phyloP scores from a whole-genome alignment of 2,888 invertebrate species.

The Drosophila vallismaia region DNA sequence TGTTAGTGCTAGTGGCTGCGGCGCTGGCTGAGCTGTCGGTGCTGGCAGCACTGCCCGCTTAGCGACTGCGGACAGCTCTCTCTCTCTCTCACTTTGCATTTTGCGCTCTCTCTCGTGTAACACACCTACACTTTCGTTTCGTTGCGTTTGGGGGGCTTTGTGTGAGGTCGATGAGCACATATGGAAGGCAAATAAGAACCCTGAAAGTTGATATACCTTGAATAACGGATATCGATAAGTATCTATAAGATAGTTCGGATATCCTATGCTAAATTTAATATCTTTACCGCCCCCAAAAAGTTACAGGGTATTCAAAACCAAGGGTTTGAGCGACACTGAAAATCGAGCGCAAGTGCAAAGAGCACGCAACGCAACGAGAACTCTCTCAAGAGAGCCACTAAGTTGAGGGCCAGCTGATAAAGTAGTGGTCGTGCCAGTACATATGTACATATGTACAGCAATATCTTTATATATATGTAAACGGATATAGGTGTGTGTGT shows the following conservation, averaged over 20 bases:
- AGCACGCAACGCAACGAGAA: conserved; percentile 14
- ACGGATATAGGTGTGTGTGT: not conserved
- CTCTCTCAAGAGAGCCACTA: conserved; percentile 15
- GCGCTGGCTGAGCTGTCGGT: conserved; percentile 44
- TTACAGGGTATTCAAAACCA: conserved; percentile 15
- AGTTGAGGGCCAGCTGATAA: conserved; percentile 74
- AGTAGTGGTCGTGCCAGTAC: conserved; percentile 44
- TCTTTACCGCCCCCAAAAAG: too few relatives aligned
- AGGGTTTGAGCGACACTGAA: conserved; percentile 58
- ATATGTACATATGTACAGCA: conserved; percentile 5
- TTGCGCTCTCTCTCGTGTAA: conserved; percentile 39
- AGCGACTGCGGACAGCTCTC: conserved; percentile 45
- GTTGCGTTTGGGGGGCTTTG: conserved; percentile 36
- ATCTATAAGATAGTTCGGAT: too few relatives aligned
- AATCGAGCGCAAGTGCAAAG: conserved; percentile 65
- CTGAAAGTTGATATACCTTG: not conserved
- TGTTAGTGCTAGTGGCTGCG: conserved; percentile 8
- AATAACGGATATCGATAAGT: not conserved
- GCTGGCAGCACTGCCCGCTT: conserved; percentile 60
- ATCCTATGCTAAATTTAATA: too few relatives aligned
- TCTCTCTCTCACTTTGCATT: conserved; percentile 18
- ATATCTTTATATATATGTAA: not conserved
- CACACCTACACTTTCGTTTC: conserved; percentile 58
- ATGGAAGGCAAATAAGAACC: conserved; percentile 56
- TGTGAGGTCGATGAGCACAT: conserved; percentile 67